Conservation (phyloP, 2,113 vertebrate genomes). For the Actenoides hombroni region DNA sequence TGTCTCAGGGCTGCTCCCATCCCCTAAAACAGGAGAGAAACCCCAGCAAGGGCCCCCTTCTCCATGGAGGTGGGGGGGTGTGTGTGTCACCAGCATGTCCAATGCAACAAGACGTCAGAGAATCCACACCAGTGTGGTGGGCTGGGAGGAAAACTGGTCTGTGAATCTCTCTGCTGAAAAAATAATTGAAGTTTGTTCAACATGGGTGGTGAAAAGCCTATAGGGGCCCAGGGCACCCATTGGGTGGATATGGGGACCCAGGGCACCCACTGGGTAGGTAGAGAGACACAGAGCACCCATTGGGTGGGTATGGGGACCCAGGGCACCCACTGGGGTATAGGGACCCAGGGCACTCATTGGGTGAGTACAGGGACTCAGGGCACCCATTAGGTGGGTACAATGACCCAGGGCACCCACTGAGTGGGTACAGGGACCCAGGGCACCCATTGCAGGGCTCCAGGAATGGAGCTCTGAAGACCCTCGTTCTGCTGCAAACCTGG, state of each 20-base stretch:
- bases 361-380: too few relatives aligned
- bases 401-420: too few relatives aligned
- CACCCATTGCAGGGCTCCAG: neutral
- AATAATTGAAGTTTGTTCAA: rapidly evolving
- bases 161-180: neutral
- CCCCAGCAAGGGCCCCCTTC: neutral
- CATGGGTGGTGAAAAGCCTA: neutral
- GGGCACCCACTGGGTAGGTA: too few relatives aligned
- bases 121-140: rapidly evolving
- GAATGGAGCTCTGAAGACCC: rapidly evolving
- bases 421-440: too few relatives aligned
- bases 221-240: neutral
- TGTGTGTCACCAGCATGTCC: rapidly evolving
- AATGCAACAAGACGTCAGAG: neutral
- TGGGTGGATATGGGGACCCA: too few relatives aligned
- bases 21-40: neutral
- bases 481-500: neutral
- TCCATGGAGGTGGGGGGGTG: too few relatives aligned
- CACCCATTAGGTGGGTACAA: too few relatives aligned
- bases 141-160: neutral
- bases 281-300: neutral
- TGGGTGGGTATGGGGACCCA: too few relatives aligned
- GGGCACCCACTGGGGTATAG: too few relatives aligned
- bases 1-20: neutral
- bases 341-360: neutral